Conservation (phyloP, 2,797 vertebrate genomes). For the Lithobates sylvaticus region DNA sequence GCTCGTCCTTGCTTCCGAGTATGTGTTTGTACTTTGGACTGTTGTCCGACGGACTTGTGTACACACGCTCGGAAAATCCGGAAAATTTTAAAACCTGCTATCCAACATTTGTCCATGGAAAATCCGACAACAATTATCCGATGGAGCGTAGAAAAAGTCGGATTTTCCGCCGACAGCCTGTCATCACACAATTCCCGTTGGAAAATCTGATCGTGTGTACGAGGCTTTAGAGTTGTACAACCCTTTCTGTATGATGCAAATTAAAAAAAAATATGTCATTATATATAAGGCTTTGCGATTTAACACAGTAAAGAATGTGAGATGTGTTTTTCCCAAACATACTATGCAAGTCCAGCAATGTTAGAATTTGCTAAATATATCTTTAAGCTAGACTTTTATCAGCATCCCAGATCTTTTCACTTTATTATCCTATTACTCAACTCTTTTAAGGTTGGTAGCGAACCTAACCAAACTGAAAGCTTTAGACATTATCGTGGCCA, state of each 20-base stretch:
- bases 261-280: not conserved
- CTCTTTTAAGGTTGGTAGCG: not conserved
- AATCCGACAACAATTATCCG: too few species aligned
- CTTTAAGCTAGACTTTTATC: not conserved
- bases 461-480: not conserved
- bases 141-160: too few species aligned
- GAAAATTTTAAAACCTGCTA: too few species aligned
- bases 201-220: too few species aligned
- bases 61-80: too few species aligned
- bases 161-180: too few species aligned
- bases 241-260: not conserved
- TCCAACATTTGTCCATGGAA: too few species aligned
- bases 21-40: too few species aligned
- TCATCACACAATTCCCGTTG: too few species aligned
- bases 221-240: not conserved
- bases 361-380: not conserved
- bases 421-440: conserved; percentile 10
- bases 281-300: not conserved
- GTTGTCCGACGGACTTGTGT: too few species aligned
- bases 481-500: not conserved
- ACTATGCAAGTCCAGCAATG: not conserved
- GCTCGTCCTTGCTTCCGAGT: too few species aligned
- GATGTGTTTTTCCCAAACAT: not conserved
- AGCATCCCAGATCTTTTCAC: not conserved
- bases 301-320: not conserved